Percentiles rank a stretch among this genome's conserved stretches.
phyloP scores from a whole-genome alignment of 2,888 invertebrate genomes.

The Luperina nickerlii region DNA sequence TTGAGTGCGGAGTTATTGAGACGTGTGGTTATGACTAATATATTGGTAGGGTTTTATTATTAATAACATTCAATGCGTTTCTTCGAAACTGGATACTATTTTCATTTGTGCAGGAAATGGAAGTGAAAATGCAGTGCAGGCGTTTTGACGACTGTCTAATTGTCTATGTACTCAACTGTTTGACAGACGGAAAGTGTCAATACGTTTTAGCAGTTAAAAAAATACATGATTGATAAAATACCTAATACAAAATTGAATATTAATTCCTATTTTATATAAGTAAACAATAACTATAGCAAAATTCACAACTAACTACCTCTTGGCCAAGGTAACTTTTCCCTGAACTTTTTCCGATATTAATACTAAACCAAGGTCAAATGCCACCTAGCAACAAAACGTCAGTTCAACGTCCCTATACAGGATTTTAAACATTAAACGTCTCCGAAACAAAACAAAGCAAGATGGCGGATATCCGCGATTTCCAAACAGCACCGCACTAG shows the following conservation, averaged over 20 bases:
- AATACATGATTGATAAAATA: not conserved
- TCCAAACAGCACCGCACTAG: conserved; percentile 65
- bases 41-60: conserved; percentile 8
- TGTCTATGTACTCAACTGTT: not conserved
- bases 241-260: not conserved
- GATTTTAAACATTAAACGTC: conserved; percentile 38
- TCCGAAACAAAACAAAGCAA: conserved; percentile 54
- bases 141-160: not conserved
- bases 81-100: not conserved
- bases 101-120: not conserved
- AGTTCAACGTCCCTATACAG: conserved; percentile 30
- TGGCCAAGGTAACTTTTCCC: not conserved
- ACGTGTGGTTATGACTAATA: conserved; percentile 32
- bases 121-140: not conserved
- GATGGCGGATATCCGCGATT: conserved; percentile 52
- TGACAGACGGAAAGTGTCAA: not conserved
- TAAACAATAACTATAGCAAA: not conserved
- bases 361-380: conserved; percentile 8
- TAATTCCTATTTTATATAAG: not conserved
- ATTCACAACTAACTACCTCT: not conserved
- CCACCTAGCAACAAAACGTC: conserved; percentile 20
- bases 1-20: conserved; percentile 39
- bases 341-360: not conserved
- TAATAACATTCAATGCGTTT: not conserved
- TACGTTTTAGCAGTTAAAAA: too few species aligned